Evolutionary conservation across 2,113 vertebrate species (phyloP), one percentile per base, ranked within the genome.

Genomic region (Hemibagrus wyckioides): DNA sequence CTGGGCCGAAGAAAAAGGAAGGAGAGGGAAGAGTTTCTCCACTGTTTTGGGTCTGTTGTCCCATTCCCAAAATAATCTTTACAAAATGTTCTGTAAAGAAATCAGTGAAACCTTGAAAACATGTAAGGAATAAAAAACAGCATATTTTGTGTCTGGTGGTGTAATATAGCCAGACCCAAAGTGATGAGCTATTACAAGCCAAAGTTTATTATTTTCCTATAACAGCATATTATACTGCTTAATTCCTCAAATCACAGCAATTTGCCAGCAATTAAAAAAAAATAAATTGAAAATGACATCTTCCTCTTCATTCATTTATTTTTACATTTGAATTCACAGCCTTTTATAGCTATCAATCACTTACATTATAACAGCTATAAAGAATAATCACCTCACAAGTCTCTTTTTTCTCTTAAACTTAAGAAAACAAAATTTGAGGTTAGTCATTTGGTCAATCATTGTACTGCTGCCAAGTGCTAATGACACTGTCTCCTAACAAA

Each of bases 21-120:
- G 89, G 90, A 93, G 92, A 84, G 92, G 90, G 89, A 93, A 90
- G 91, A 91, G 89, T 92, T 87, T 91, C 91, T 91, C 82, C 79
- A 65, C 63, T 90, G 83, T 81, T 77, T 65, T 86, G 88, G 89
- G 91, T 82, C 88, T 88, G 82, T 84, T 28, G 9, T 83, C 52
- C 65, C 87, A 75, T 85, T 88, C 89, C 85, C 79, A 75, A 77
- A 65, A 82, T 88, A 83, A 84, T 94, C 91, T 92, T 93, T 88
- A 91, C 80, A 88, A 92, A 87, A 92, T 90, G 86, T 84, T 85
- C 91, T 92, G 88, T 61, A 77, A 61, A 87, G 67, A 82, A 82
- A 86, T 63, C 67, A 23, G n/a, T 28, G 61, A 36, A 77, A 48
- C 52, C 54, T 73, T 57, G 1, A 80, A 80, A 57, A 36, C 23